These are phyloP conservation scores for Metallyticus violacea DNA, from an alignment of 2,888 invertebrate species.

Conservation along the genomic window DNA sequence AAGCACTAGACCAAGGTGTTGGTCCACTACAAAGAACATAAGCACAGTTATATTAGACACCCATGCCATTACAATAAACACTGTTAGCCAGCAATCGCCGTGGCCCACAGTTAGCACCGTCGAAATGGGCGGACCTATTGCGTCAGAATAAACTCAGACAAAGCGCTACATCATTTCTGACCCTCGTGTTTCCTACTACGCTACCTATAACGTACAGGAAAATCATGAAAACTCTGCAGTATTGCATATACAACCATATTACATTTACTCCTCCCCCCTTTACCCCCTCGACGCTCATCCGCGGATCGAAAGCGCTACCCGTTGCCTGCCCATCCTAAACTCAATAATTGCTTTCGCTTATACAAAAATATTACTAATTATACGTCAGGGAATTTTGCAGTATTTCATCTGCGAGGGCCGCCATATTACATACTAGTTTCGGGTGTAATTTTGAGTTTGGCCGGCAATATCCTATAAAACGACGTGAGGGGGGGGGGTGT, in stretches of 20 bases:
- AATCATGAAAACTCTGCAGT: slow-evolving; percentile 17
- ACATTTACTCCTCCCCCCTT: slow-evolving; percentile 12
- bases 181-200: neutral
- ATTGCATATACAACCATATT: slow-evolving; percentile 21
- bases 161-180: neutral
- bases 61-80: too few relatives aligned
- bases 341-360: slow-evolving; percentile 32
- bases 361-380: slow-evolving; percentile 31
- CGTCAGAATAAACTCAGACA: neutral
- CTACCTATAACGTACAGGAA: slow-evolving; percentile 14
- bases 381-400: slow-evolving; percentile 29
- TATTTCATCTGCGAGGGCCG: slow-evolving; percentile 23
- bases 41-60: too few relatives aligned
- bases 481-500: neutral
- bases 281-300: neutral
- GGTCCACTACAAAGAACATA: too few relatives aligned
- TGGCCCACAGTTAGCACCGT: too few relatives aligned
- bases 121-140: neutral
- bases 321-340: slow-evolving; percentile 23
- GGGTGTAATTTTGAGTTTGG: slow-evolving; percentile 29
- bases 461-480: slow-evolving; percentile 25
- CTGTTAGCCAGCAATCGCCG: too few relatives aligned
- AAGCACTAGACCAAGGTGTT: too few relatives aligned
- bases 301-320: neutral
- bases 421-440: slow-evolving; percentile 21